Conservation (phyloP, 1,140 invertebrate genomes). For the Orchesella cincta region DNA sequence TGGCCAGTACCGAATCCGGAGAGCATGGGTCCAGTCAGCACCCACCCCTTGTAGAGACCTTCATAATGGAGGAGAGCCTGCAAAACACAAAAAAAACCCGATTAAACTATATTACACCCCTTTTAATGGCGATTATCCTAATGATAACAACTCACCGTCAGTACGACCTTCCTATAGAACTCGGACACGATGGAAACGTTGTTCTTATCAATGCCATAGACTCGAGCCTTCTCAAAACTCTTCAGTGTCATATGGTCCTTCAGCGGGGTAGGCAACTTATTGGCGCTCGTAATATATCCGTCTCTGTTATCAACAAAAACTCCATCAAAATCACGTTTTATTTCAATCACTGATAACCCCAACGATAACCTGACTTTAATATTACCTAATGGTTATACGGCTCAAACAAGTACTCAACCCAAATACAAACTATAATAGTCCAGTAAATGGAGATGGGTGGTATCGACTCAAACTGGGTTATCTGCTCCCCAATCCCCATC, state of each 20-base stretch:
- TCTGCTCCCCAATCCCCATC: background rate
- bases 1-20: conserved; percentile 58
- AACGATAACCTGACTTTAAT: too few species aligned
- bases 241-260: conserved; percentile 75
- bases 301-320: conserved; percentile 63
- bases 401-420: conserved; percentile 71
- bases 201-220: conserved; percentile 82
- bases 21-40: conserved; percentile 63
- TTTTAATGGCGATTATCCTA: too few species aligned
- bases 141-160: conserved; percentile 63
- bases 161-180: conserved; percentile 70
- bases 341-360: too few species aligned
- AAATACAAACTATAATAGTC: conserved; percentile 57
- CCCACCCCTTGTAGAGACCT: conserved; percentile 65
- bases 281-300: conserved; percentile 69
- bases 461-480: conserved; percentile 9
- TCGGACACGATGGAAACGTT: conserved; percentile 74
- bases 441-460: conserved; percentile 53
- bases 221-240: conserved; percentile 82
- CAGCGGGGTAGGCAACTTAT: conserved; percentile 72
- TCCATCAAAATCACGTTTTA: too few species aligned
- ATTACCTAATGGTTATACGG: too few species aligned
- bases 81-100: conserved; percentile 26
- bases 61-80: conserved; percentile 55
- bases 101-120: too few species aligned